Conservation (phyloP, 2,797 vertebrate species). For the Prunella strophiata region DNA sequence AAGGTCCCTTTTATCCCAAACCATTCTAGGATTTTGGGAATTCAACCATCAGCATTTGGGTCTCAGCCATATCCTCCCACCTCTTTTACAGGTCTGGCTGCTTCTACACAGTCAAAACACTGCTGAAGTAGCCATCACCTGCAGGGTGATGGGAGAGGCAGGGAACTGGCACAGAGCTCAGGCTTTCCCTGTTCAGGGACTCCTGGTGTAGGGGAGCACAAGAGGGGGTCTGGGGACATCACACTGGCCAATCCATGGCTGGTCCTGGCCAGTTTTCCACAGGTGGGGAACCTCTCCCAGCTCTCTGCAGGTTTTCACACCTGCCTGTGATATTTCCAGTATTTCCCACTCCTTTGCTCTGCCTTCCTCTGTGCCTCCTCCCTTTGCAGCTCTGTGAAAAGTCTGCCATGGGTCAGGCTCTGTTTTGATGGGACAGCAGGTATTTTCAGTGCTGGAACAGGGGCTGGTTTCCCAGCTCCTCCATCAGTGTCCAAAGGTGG, state of each 20-base stretch:
- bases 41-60: not conserved
- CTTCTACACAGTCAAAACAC: not conserved
- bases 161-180: not conserved
- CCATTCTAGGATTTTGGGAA: not conserved
- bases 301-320: not conserved
- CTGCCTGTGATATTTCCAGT: not conserved
- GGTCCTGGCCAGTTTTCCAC: not conserved
- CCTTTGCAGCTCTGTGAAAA: fast-evolving
- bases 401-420: fast-evolving
- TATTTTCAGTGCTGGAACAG: not conserved
- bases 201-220: fast-evolving
- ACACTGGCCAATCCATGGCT: fast-evolving
- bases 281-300: not conserved
- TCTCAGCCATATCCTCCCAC: not conserved
- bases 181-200: not conserved
- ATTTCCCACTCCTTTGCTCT: not conserved
- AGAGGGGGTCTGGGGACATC: not conserved
- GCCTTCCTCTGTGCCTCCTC: not conserved
- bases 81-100: not conserved
- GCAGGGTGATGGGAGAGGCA: not conserved
- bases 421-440: not conserved
- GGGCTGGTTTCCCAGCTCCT: not conserved
- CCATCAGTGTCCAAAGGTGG: not conserved
- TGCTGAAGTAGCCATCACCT: not conserved
- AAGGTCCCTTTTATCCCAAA: not conserved